Percentiles rank a stretch among this genome's conserved stretches.
Conservation (phyloP, 2,797 vertebrate genomes). For the Ceryle rudis region DNA sequence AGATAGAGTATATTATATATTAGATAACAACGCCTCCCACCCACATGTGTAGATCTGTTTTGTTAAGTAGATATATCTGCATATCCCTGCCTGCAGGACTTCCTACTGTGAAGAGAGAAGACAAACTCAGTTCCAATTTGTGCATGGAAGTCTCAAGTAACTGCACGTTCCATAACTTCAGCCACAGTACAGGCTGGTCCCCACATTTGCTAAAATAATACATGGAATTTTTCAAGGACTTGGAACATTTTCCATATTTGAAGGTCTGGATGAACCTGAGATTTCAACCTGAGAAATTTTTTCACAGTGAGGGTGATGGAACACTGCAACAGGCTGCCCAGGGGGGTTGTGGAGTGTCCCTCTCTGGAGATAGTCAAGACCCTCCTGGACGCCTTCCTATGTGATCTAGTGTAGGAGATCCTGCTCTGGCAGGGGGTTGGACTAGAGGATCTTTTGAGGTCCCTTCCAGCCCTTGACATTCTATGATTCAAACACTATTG, state of each 20-base stretch:
- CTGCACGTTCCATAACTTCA: rapidly evolving
- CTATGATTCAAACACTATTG: background rate
- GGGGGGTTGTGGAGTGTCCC: too few relatives aligned
- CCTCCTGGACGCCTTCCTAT: too few relatives aligned
- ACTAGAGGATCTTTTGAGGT: too few relatives aligned
- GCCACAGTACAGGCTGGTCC: background rate
- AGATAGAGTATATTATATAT: background rate
- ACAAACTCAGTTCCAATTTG: background rate
- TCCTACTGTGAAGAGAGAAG: background rate
- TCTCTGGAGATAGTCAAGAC: too few relatives aligned
- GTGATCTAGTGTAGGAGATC: too few relatives aligned
- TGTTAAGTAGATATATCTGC: background rate
- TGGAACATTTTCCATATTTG: background rate
- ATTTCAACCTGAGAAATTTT: too few relatives aligned
- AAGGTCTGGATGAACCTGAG: background rate
- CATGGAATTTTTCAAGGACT: background rate
- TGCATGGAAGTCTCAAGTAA: background rate
- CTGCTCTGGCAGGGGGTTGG: too few relatives aligned
- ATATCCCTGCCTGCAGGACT: background rate
- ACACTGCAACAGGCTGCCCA: too few relatives aligned
- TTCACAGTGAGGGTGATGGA: too few relatives aligned
- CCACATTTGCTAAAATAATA: background rate
- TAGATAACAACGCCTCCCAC: background rate
- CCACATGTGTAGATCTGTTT: background rate
- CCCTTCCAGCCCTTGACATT: too few relatives aligned